Percentiles rank a stretch among this genome's conserved stretches.
These are phyloP conservation scores for Meda fulgida DNA, from an alignment of 2,797 vertebrate genomes.

Conservation along the genomic window DNA sequence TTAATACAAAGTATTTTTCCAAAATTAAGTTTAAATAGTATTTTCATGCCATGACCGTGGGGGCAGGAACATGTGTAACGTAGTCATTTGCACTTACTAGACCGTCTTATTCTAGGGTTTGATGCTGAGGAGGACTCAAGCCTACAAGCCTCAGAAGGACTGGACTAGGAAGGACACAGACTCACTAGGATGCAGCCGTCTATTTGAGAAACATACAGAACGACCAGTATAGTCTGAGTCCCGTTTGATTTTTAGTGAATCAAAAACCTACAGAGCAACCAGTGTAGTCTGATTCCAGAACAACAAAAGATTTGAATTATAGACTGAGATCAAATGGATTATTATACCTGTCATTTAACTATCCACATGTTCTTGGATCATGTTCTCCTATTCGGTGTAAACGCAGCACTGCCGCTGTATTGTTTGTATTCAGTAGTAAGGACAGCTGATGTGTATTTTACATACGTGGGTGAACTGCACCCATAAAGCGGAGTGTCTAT, in stretches of 20 bases:
- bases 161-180: too few relatives aligned
- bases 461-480: conserved; percentile 72
- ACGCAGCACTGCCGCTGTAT: conserved; percentile 67
- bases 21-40: too few relatives aligned
- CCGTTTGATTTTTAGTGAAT: neutral
- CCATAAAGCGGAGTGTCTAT: conserved; percentile 41
- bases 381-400: conserved; percentile 65
- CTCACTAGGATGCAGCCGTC: too few relatives aligned
- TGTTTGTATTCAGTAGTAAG: conserved; percentile 73
- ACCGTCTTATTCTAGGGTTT: too few relatives aligned
- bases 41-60: too few relatives aligned
- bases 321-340: neutral
- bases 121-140: too few relatives aligned
- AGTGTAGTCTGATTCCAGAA: neutral
- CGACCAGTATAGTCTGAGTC: neutral
- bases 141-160: too few relatives aligned
- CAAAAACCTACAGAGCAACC: neutral
- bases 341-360: neutral
- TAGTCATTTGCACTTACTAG: too few relatives aligned
- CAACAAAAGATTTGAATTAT: neutral
- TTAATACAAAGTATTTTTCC: too few relatives aligned
- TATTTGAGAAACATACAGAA: too few relatives aligned
- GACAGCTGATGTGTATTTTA: conserved; percentile 73
- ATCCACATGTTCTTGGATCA: conserved; percentile 37
- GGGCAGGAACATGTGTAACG: too few relatives aligned